These are phyloP conservation scores for Chirona hameri DNA, from an alignment of 2,888 invertebrate species.

Conservation along the genomic window DNA sequence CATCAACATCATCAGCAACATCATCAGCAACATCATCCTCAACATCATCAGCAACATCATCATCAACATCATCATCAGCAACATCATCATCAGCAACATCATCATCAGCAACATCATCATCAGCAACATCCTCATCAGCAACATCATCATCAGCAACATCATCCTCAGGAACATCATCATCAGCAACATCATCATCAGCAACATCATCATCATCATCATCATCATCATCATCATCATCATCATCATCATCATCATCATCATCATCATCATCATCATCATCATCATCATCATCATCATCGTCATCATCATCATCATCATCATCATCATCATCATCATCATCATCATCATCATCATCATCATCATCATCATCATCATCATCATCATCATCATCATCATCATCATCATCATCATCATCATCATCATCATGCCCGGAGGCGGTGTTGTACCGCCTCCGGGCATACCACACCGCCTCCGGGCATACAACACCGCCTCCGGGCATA, in stretches of 20 bases:
- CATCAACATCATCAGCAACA: neutral
- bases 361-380: neutral
- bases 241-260: neutral
- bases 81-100: too few species aligned
- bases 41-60: too few species aligned
- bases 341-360: conserved; percentile 7
- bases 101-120: too few species aligned
- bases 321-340: neutral
- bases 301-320: neutral
- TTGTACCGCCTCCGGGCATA: too few species aligned
- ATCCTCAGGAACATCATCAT: too few species aligned
- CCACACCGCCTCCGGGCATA: too few species aligned
- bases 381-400: neutral
- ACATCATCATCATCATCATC: conserved; percentile 7
- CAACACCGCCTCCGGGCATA: too few species aligned
- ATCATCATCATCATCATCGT: neutral
- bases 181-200: too few species aligned
- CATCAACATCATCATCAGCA: too few species aligned
- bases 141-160: too few species aligned
- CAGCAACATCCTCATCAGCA: too few species aligned
- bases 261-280: neutral
- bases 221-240: conserved; percentile 24
- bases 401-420: neutral
- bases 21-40: too few species aligned
- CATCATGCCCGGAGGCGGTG: neutral